These are phyloP conservation scores for Eledona agricola DNA, from an alignment of 2,888 invertebrate species.

Conservation along the genomic window DNA sequence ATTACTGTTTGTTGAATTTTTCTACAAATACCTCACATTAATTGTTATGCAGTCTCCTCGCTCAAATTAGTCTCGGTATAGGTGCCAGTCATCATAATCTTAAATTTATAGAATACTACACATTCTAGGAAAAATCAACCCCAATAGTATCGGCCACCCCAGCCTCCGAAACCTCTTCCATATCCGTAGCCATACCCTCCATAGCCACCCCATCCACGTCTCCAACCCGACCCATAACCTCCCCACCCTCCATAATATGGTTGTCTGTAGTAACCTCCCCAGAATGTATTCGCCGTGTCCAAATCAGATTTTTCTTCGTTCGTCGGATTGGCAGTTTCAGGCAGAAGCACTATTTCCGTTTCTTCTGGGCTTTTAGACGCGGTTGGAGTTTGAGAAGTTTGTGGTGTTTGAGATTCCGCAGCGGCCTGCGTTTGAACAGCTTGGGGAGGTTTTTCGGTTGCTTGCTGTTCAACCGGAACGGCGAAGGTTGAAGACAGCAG, in stretches of 20 bases:
- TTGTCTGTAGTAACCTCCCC: conserved; percentile 36
- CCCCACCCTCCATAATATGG: conserved; percentile 36
- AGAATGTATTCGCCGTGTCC: conserved; percentile 46
- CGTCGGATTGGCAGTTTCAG: neutral
- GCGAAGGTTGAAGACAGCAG: conserved; percentile 5
- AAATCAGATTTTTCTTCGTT: conserved; percentile 41
- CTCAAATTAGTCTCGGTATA: neutral
- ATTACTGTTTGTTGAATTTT: no score
- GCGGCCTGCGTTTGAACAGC: conserved; percentile 2
- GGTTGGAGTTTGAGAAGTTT: neutral
- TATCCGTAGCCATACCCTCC: conserved; percentile 36
- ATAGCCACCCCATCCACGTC: conserved; percentile 33
- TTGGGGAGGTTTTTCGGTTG: neutral
- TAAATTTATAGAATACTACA: neutral
- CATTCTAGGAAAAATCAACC: conserved; percentile 16
- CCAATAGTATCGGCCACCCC: conserved; percentile 36
- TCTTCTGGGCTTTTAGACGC: neutral
- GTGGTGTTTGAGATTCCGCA: conserved; percentile 3
- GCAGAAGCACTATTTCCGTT: conserved; percentile 1
- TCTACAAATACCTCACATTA: no score
- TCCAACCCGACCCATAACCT: conserved; percentile 36
- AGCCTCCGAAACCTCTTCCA: conserved; percentile 34
- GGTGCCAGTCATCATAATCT: conserved; percentile 10
- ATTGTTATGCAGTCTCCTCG: no score
- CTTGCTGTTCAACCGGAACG: conserved; percentile 6